Percentiles rank a stretch among this genome's conserved stretches.
Conservation (phyloP, 2,113 vertebrate genomes). For the Notarius lentiginosus region DNA sequence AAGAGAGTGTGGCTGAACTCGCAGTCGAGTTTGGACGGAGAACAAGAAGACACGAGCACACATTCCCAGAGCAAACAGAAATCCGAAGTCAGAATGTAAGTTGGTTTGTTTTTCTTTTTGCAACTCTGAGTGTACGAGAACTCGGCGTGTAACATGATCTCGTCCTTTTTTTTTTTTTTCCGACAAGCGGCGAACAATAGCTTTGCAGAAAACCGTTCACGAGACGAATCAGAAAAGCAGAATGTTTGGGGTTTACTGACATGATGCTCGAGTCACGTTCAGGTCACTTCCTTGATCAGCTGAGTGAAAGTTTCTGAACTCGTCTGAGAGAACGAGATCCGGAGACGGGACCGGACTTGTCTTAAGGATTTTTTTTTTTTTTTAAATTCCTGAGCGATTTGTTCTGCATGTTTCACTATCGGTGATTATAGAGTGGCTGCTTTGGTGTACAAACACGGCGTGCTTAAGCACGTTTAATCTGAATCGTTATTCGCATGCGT, state of each 20-base stretch:
- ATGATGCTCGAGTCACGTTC: background rate
- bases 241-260: background rate
- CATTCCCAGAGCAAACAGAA: slow-evolving; percentile 44
- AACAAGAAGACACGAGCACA: background rate
- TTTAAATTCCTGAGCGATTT: background rate
- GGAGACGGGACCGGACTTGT: fast-evolving
- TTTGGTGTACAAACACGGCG: background rate
- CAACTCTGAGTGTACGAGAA: background rate
- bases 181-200: slow-evolving; percentile 29
- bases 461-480: slow-evolving; percentile 4
- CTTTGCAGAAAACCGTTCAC: slow-evolving; percentile 15
- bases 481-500: background rate
- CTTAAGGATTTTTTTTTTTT: background rate
- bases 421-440: background rate
- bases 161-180: slow-evolving; percentile 16
- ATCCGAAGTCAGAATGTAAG: slow-evolving; percentile 64
- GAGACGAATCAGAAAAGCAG: background rate
- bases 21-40: slow-evolving; percentile 50
- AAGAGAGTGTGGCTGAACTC: slow-evolving; percentile 56
- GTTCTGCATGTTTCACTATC: background rate
- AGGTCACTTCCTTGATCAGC: background rate
- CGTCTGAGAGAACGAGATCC: too few relatives aligned
- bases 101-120: slow-evolving; percentile 35
- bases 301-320: background rate
- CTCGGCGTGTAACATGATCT: slow-evolving; percentile 46